Base-by-base conservation (phyloP, 2,888 invertebrate species). In the Eilema caniola region DNA sequence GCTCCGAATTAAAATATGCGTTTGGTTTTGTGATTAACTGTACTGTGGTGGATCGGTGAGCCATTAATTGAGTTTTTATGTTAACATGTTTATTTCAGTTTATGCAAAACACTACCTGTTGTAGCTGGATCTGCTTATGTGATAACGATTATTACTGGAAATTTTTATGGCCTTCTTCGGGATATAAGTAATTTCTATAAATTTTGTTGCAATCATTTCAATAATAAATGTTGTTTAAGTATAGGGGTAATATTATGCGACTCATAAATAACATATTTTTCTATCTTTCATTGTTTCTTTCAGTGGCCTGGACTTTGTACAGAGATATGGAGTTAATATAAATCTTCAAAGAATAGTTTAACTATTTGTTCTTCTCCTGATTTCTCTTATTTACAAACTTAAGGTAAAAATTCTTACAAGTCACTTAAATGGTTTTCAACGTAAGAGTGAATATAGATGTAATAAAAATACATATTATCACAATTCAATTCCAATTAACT, bases 1-100 rank as follows among this genome's bases (percentile, higher is more conserved):
- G 70, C 68, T 72, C 73, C 67, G 75, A 80, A 76, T 78, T 16
- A 74, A 80, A 70, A 76, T 78, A 74, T 65, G 70, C 69, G 67
- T 69, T 73, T 66, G 73, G 57, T 28, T 64, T 73, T 69, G 72
- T 78, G 69, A 82, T 82, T 75, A 75, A 75, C 65, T 61, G 33
- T 57, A 47, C 25, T 33, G 28, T 69, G 20, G 64, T 28, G n/a
- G 25, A n/a, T 24, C 33, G 37, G 64, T 37, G 1, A 33, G 7
- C 53, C 64, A n/a, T 16, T 24, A 16, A 33, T 65, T 60, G 61
- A 59, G n/a, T 37, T 69, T 16, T 61, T 12, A 25, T 31, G 56
- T 41, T 24, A 57, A 14, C n/a, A 31, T 53, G 24, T n/a, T 53
- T 53, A 53, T 53, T 53, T 53, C 16, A 47, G 47, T n/a, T n/a